Conservation (phyloP, 2,888 invertebrate genomes). For the Euphydryas editha region DNA sequence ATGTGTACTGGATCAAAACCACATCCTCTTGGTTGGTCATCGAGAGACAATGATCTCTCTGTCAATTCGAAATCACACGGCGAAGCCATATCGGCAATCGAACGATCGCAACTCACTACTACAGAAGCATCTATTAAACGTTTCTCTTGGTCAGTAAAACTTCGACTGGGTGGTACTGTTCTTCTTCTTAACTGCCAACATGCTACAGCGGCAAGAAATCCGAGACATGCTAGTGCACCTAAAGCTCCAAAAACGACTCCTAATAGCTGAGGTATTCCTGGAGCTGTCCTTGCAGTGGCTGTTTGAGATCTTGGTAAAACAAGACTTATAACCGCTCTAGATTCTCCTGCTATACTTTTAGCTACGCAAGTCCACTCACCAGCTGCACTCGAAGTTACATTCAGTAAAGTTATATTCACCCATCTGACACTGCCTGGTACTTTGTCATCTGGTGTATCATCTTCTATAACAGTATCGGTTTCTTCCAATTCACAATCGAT, state of each 20-base stretch:
- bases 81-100: constrained; percentile 86
- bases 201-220: constrained; percentile 81
- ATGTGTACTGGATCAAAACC: constrained; percentile 85
- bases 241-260: constrained; percentile 90
- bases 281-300: constrained; percentile 90
- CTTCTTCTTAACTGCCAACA: constrained; percentile 88
- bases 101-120: constrained; percentile 85
- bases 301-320: constrained; percentile 85
- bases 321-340: constrained; percentile 85
- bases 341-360: constrained; percentile 86
- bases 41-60: constrained; percentile 66
- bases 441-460: constrained; percentile 70
- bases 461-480: constrained; percentile 69
- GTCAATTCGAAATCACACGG: constrained; percentile 81
- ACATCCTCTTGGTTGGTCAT: constrained; percentile 72
- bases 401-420: constrained; percentile 92
- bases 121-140: constrained; percentile 91
- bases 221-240: constrained; percentile 87
- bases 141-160: constrained; percentile 94
- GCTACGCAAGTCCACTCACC: constrained; percentile 94
- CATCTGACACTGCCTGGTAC: constrained; percentile 84
- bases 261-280: constrained; percentile 88
- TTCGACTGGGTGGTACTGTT: constrained; percentile 86
- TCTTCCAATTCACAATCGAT: constrained; percentile 79
- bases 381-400: constrained; percentile 92